These are phyloP conservation scores for Xenotilapia flavipinnis DNA, from an alignment of 2,113 vertebrate species.

Conservation along the genomic window DNA sequence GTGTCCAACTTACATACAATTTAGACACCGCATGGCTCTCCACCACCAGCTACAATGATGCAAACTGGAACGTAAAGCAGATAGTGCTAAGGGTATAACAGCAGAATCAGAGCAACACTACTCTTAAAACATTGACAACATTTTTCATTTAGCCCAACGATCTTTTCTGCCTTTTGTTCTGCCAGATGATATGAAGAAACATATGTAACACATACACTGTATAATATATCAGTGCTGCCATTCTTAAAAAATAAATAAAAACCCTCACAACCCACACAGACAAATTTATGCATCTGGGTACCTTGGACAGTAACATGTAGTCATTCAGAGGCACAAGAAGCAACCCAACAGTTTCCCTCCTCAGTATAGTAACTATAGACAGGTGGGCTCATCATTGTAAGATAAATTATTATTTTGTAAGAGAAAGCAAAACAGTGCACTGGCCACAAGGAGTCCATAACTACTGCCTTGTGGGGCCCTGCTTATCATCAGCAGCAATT, in stretches of 20 bases:
- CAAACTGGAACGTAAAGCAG: not conserved
- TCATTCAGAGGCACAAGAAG: not conserved
- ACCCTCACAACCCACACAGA: not conserved
- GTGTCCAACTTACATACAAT: not conserved
- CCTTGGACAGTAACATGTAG: not conserved
- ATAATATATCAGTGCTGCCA: not conserved
- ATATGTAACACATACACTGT: not conserved
- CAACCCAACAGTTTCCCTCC: not conserved
- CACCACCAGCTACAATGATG: not conserved
- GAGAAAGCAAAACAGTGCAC: slow-evolving; percentile 40
- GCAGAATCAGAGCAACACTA: not conserved
- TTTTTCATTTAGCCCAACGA: not conserved
- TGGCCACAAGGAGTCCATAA: slow-evolving; percentile 56
- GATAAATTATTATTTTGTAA: slow-evolving; percentile 55
- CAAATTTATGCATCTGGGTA: not conserved
- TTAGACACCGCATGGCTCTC: not conserved
- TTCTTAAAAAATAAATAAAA: not conserved
- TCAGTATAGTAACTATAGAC: not conserved
- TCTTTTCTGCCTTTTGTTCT: not conserved
- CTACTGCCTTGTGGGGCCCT: slow-evolving; percentile 62
- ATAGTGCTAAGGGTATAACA: not conserved
- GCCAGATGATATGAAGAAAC: not conserved
- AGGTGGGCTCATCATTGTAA: slow-evolving; percentile 42
- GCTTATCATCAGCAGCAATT: slow-evolving; percentile 64
- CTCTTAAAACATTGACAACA: not conserved